Percentiles rank a stretch among this genome's conserved stretches.
Evolutionary conservation across 2,797 vertebrate genomes (phyloP).

Genomic region (Esox masquinongy): DNA sequence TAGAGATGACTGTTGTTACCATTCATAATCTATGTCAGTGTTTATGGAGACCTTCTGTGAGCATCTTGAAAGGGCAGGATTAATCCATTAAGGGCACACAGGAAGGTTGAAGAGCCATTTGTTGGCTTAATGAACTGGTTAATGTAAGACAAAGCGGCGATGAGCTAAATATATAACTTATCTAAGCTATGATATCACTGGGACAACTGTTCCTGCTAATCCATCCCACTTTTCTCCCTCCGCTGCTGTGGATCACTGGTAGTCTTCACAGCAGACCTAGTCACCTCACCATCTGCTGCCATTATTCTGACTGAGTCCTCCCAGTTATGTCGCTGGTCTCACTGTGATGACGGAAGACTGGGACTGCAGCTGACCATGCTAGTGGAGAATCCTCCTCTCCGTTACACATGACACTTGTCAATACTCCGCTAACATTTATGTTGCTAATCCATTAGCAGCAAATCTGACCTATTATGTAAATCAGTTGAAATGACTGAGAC

Average conservation of each 20-base stretch:
- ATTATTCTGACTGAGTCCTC: slow-evolving; percentile 59
- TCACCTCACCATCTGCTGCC: slow-evolving; percentile 66
- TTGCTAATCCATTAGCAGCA: background rate
- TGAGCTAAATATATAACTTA: slow-evolving; percentile 72
- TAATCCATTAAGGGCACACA: slow-evolving; percentile 53
- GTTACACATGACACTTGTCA: background rate
- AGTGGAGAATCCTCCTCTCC: slow-evolving; percentile 7
- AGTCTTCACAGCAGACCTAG: slow-evolving; percentile 57
- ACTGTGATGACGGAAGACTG: slow-evolving; percentile 47
- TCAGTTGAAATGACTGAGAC: background rate
- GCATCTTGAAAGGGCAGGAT: slow-evolving; percentile 51
- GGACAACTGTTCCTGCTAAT: slow-evolving; percentile 76
- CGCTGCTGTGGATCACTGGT: slow-evolving; percentile 57
- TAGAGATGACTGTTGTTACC: slow-evolving; percentile 56
- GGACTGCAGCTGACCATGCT: slow-evolving; percentile 23
- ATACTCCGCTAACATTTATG: background rate
- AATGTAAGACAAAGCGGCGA: slow-evolving; percentile 67
- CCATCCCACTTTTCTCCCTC: slow-evolving; percentile 60
- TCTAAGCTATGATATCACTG: slow-evolving; percentile 54
- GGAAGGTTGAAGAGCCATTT: slow-evolving; percentile 58
- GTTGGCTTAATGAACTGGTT: slow-evolving; percentile 64
- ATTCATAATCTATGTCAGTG: slow-evolving; percentile 50
- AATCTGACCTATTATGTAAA: background rate
- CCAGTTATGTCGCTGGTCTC: slow-evolving; percentile 51
- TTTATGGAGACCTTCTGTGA: slow-evolving; percentile 37